These are phyloP conservation scores for Passerculus sandwichensis DNA, from an alignment of 2,797 vertebrate genomes.

Conservation along the genomic window DNA sequence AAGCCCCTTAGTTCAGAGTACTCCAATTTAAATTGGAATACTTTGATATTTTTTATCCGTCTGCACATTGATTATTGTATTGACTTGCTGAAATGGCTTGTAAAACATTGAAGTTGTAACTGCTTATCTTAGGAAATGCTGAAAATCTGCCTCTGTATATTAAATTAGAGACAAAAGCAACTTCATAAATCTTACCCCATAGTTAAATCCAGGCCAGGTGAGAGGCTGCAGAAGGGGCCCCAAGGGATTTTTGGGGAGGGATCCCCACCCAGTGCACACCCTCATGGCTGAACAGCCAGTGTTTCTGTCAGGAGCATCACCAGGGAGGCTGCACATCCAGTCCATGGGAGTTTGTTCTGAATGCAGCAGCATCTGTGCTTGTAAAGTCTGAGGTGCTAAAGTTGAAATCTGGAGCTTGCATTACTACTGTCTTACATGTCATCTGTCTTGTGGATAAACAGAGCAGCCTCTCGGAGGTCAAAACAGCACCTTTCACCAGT, in stretches of 20 bases:
- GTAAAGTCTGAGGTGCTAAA: constrained; percentile 3
- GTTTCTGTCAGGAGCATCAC: neutral
- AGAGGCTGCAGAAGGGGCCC: neutral
- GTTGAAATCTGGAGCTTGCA: constrained; percentile 33
- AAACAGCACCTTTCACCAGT: constrained; percentile 34
- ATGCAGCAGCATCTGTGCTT: constrained; percentile 21
- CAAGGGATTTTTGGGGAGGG: neutral
- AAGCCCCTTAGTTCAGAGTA: neutral
- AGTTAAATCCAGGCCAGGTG: neutral
- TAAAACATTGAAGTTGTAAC: neutral
- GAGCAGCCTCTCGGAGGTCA: neutral
- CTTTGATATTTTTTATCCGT: neutral
- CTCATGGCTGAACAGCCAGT: neutral
- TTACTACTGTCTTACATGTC: constrained; percentile 19
- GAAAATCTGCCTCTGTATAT: neutral
- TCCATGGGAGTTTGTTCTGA: neutral
- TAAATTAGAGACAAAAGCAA: neutral
- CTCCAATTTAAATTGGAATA: neutral
- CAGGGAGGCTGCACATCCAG: neutral
- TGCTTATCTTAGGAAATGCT: neutral
- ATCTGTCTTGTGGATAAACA: constrained; percentile 36
- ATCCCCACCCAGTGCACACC: neutral
- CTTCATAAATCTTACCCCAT: neutral
- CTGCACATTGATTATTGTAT: neutral
- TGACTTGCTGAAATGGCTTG: neutral